phyloP scores from a whole-genome alignment of 2,113 vertebrate genomes.

The Phylloscopus trochiloides region DNA sequence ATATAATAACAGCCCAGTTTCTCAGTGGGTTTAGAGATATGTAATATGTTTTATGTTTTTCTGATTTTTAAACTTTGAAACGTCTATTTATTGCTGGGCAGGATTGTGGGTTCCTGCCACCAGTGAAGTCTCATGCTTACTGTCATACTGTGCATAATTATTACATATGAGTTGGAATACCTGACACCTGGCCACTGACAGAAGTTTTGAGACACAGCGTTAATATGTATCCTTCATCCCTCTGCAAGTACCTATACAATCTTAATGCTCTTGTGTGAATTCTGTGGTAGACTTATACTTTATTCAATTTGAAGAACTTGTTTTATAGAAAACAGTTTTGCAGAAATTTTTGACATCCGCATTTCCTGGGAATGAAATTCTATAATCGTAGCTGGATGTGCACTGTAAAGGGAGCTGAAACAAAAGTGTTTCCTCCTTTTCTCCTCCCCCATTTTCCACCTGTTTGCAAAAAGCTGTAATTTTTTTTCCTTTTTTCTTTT shows the following conservation, averaged over 20 bases:
- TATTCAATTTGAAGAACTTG: not conserved
- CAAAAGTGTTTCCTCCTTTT: not conserved
- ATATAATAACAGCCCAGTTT: not conserved
- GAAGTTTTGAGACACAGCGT: accelerated
- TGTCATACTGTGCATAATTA: not conserved
- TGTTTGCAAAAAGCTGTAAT: not conserved
- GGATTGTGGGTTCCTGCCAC: not conserved
- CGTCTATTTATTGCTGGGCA: not conserved
- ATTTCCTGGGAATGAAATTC: not conserved
- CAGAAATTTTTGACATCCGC: not conserved
- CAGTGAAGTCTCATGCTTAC: not conserved
- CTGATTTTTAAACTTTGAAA: not conserved
- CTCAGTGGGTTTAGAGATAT: not conserved
- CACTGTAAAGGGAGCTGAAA: not conserved
- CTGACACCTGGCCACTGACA: not conserved
- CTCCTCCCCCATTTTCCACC: not conserved
- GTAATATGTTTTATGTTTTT: not conserved
- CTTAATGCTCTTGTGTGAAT: not conserved
- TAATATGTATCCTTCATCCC: not conserved
- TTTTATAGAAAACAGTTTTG: not conserved
- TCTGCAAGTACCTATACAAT: not conserved
- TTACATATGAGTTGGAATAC: not conserved
- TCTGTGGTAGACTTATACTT: not conserved
- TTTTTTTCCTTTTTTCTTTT: not conserved
- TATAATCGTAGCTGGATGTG: not conserved